These are phyloP conservation scores for Hymenopus coronatus DNA, from an alignment of 2,888 invertebrate species.

Conservation along the genomic window DNA sequence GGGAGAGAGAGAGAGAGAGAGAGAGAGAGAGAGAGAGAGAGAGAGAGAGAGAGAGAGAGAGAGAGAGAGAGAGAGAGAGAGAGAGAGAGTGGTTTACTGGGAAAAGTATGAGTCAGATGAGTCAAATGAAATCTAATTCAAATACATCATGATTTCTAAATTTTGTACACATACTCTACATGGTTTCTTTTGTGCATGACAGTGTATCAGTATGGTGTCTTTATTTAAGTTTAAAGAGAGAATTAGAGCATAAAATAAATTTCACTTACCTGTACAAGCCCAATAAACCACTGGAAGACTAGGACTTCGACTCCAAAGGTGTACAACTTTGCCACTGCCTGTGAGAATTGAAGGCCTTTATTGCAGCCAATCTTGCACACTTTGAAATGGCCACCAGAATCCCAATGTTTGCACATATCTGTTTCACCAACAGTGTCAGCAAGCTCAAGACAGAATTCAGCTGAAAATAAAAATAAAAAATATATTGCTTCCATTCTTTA, in stretches of 20 bases:
- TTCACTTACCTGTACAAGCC: constrained; percentile 77
- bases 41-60: too few relatives aligned
- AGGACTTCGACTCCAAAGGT: constrained; percentile 95
- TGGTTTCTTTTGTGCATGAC: not conserved
- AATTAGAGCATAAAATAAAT: not conserved
- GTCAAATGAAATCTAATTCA: too few relatives aligned
- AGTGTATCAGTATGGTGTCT: too few relatives aligned
- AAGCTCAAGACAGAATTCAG: constrained; percentile 88
- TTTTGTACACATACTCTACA: too few relatives aligned
- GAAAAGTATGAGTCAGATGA: too few relatives aligned
- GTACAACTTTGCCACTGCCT: constrained; percentile 93
- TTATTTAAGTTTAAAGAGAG: too few relatives aligned
- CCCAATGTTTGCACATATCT: constrained; percentile 93
- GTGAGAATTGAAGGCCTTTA: constrained; percentile 83
- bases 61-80: too few relatives aligned
- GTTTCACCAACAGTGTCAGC: constrained; percentile 87
- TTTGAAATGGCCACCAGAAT: constrained; percentile 92
- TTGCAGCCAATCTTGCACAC: constrained; percentile 90
- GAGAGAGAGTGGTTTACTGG: too few relatives aligned
- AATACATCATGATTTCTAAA: too few relatives aligned
- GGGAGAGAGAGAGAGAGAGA: too few relatives aligned
- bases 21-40: too few relatives aligned
- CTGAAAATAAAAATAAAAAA: constrained; percentile 56
- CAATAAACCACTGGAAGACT: constrained; percentile 81
- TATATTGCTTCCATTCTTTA: too few relatives aligned